Percentiles rank a stretch among this genome's conserved stretches.
These are phyloP conservation scores for Eueides isabella DNA, from an alignment of 1,140 invertebrate genomes.

Conservation along the genomic window DNA sequence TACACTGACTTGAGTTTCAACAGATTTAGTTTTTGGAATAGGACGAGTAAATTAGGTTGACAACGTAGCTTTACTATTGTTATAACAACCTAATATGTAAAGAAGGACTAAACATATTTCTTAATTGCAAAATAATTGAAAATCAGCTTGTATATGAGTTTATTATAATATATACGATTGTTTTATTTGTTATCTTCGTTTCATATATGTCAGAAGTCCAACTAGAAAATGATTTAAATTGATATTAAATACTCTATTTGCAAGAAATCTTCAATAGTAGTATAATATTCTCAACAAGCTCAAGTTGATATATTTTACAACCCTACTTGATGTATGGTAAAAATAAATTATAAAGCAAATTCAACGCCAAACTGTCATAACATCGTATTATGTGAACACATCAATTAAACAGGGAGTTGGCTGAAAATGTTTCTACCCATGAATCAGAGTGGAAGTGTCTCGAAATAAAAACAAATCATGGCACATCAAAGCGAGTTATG, in stretches of 20 bases:
- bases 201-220: not conserved
- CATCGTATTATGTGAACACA: slow-evolving; percentile 61
- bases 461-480: slow-evolving; percentile 80
- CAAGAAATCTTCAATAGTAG: not conserved
- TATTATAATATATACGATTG: too few relatives aligned
- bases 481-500: slow-evolving; percentile 79
- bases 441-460: slow-evolving; percentile 72
- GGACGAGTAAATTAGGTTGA: not conserved
- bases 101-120: too few relatives aligned
- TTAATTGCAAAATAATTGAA: too few relatives aligned
- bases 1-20: not conserved
- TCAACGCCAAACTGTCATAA: slow-evolving; percentile 62
- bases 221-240: not conserved
- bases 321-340: not conserved
- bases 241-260: not conserved
- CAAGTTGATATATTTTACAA: not conserved
- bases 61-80: not conserved
- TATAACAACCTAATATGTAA: too few relatives aligned
- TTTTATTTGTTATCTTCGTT: too few relatives aligned
- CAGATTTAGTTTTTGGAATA: slow-evolving; percentile 4
- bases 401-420: slow-evolving; percentile 63
- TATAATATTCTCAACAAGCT: not conserved
- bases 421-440: slow-evolving; percentile 73
- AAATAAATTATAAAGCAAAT: not conserved
- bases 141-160: too few relatives aligned